Conservation (phyloP, 2,113 vertebrate genomes). For the Aldabrachelys gigantea region DNA sequence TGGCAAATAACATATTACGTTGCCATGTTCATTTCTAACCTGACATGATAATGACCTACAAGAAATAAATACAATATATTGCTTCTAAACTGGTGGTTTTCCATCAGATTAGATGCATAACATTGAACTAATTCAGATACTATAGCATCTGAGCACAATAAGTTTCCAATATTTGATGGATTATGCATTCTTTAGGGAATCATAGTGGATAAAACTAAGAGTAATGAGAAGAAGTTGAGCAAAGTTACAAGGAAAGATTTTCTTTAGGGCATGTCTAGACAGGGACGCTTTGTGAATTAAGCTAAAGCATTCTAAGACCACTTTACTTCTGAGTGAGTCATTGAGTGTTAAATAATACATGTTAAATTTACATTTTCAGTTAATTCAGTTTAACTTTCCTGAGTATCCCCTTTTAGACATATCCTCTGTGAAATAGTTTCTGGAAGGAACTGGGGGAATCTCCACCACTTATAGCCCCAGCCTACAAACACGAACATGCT, state of each 20-base stretch:
- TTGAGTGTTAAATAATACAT: not conserved
- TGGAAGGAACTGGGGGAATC: not conserved
- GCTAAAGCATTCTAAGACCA: not conserved
- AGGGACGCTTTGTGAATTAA: not conserved
- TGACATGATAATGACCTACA: not conserved
- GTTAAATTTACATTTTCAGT: not conserved
- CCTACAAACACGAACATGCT: not conserved
- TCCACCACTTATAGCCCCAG: not conserved
- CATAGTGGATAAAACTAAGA: not conserved
- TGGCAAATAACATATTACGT: not conserved
- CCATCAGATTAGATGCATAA: not conserved
- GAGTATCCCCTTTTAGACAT: not conserved
- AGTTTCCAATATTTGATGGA: not conserved
- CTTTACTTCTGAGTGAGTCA: not conserved
- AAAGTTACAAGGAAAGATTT: not conserved
- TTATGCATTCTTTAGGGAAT: not conserved
- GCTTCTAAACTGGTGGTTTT: constrained; percentile 21
- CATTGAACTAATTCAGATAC: not conserved
- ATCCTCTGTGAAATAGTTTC: not conserved
- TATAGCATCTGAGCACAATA: not conserved
- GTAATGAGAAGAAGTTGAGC: not conserved
- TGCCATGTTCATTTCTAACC: not conserved
- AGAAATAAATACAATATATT: rapidly evolving
- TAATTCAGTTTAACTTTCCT: constrained; percentile 7
- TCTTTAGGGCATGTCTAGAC: not conserved